Percentiles rank a stretch among this genome's conserved stretches.
Conservation (phyloP, 2,888 invertebrate genomes). For the Vannuccia rotundouncinata region DNA sequence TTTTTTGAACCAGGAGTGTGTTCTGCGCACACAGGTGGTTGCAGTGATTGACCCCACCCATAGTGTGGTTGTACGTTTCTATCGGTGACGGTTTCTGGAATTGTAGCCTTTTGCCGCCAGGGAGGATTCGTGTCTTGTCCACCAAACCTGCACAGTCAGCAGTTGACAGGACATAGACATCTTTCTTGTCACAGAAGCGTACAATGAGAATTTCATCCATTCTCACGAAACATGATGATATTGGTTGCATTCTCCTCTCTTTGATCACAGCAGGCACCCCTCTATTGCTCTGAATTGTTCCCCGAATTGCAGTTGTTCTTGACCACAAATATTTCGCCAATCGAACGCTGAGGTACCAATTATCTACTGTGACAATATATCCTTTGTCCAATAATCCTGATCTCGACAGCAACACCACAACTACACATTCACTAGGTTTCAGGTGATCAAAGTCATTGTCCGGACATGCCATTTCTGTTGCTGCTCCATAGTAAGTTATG, state of each 20-base stretch:
- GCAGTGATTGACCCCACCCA: too few relatives aligned
- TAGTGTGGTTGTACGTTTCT: background rate
- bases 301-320: background rate
- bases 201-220: background rate
- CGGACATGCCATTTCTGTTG: background rate
- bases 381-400: constrained; percentile 15
- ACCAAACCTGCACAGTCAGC: background rate
- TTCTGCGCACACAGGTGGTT: too few relatives aligned
- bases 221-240: constrained; percentile 8
- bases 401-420: constrained; percentile 8
- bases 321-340: constrained; percentile 5
- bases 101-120: background rate
- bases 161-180: constrained; percentile 15
- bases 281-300: constrained; percentile 2
- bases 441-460: background rate
- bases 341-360: constrained; percentile 6
- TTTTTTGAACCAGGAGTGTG: too few relatives aligned
- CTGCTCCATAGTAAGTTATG: background rate
- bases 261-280: background rate
- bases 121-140: background rate
- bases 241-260: background rate
- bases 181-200: constrained; percentile 7
- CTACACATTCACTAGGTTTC: background rate
- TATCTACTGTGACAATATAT: constrained; percentile 22
- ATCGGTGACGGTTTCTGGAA: constrained; percentile 3